Conservation (phyloP, 2,113 vertebrate genomes). For the Bufo bufo region DNA sequence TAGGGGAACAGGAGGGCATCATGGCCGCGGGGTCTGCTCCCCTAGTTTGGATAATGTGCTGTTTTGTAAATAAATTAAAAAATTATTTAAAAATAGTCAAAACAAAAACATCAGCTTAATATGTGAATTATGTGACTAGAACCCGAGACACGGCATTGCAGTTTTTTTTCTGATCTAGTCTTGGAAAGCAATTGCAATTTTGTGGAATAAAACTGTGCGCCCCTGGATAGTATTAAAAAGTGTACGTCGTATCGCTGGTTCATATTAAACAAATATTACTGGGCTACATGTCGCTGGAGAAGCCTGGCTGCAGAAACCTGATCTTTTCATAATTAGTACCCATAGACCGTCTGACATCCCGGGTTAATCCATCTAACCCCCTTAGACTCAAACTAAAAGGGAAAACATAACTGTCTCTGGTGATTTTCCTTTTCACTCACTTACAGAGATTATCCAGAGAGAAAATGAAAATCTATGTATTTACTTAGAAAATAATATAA, state of each 20-base stretch:
- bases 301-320: constrained; percentile 62
- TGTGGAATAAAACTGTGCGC: constrained; percentile 43
- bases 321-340: constrained; percentile 62
- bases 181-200: constrained; percentile 47
- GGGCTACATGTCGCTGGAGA: constrained; percentile 36
- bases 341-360: constrained; percentile 53
- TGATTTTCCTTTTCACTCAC: constrained; percentile 63
- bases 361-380: constrained; percentile 63
- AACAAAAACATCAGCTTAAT: not conserved
- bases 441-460: constrained; percentile 65
- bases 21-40: no score
- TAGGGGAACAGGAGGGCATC: no score
- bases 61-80: not conserved
- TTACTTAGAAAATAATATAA: constrained; percentile 39
- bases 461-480: constrained; percentile 63
- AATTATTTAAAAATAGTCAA: not conserved
- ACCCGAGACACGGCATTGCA: not conserved
- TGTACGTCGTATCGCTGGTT: constrained; percentile 60
- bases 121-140: not conserved
- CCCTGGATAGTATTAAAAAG: constrained; percentile 40
- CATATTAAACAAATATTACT: constrained; percentile 60
- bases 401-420: constrained; percentile 62
- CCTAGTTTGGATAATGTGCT: no score
- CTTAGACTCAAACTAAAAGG: constrained; percentile 61
- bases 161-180: constrained; percentile 27